Evolutionary conservation across 2,888 invertebrate genomes (phyloP).

Genomic region (Bugula neritina): DNA sequence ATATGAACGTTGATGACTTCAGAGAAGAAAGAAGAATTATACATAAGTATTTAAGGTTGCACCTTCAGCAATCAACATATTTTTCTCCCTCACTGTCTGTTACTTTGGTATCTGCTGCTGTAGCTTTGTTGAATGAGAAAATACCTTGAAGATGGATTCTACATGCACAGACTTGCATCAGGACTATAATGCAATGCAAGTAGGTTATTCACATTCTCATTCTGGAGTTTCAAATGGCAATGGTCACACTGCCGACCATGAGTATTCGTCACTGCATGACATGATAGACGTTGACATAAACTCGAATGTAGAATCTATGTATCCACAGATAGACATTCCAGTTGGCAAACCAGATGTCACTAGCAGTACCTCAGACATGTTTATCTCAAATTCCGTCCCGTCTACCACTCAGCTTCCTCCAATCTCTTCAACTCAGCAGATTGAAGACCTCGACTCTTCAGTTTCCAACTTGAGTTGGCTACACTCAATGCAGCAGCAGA

Average conservation of each 20-base stretch:
- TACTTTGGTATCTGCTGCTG: background rate
- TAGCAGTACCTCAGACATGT: slow-evolving; percentile 21
- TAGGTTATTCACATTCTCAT: background rate
- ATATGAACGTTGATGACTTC: too few species aligned
- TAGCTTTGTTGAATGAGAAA: background rate
- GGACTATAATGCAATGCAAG: background rate
- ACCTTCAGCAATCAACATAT: too few species aligned
- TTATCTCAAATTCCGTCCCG: slow-evolving; percentile 5
- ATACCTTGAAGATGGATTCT: background rate
- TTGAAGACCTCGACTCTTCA: slow-evolving; percentile 14
- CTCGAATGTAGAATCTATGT: slow-evolving; percentile 65
- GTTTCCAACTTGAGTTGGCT: slow-evolving; percentile 27
- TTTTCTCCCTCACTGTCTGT: too few species aligned
- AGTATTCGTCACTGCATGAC: slow-evolving; percentile 65
- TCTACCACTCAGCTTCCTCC: slow-evolving; percentile 17
- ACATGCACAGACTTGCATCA: background rate
- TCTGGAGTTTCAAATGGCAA: background rate
- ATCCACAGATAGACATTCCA: slow-evolving; percentile 23
- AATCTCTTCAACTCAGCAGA: slow-evolving; percentile 12
- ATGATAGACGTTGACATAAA: slow-evolving; percentile 86
- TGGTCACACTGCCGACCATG: slow-evolving; percentile 28
- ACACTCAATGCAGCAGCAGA: slow-evolving; percentile 27
- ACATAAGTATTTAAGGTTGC: too few species aligned
- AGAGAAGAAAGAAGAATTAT: too few species aligned
- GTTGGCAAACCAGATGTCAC: slow-evolving; percentile 21